These are phyloP conservation scores for Microvelia longipes DNA, from an alignment of 1,140 invertebrate species.

Conservation along the genomic window DNA sequence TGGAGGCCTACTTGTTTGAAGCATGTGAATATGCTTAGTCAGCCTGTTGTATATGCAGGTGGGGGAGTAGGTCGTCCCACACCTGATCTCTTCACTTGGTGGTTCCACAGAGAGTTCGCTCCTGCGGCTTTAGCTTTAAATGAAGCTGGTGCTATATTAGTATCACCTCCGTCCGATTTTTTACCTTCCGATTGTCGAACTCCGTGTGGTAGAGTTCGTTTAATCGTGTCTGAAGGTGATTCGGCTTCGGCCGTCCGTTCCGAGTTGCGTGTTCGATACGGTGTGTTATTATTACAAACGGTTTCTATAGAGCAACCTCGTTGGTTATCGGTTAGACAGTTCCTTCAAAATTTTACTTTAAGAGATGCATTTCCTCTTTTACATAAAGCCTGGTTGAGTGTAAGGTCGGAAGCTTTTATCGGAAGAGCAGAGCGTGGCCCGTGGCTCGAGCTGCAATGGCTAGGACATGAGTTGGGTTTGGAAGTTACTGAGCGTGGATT, in stretches of 20 bases:
- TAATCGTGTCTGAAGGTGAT: constrained; percentile 22
- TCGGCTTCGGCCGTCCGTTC: constrained; percentile 28
- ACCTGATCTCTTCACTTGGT: constrained; percentile 36
- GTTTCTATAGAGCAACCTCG: constrained; percentile 17
- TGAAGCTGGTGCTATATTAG: constrained; percentile 31
- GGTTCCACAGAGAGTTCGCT: constrained; percentile 37
- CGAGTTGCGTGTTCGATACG: constrained; percentile 32
- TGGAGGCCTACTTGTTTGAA: constrained; percentile 35
- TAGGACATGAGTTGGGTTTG: constrained; percentile 32
- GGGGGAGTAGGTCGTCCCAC: constrained; percentile 34
- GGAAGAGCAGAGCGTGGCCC: constrained; percentile 20
- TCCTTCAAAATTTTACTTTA: constrained; percentile 30
- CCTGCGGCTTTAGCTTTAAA: constrained; percentile 35
- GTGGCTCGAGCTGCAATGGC: constrained; percentile 28
- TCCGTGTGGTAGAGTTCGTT: constrained; percentile 30
- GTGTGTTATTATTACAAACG: constrained; percentile 27
- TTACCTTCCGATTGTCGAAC: constrained; percentile 31
- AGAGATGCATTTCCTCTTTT: constrained; percentile 36
- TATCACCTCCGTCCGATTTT: constrained; percentile 31
- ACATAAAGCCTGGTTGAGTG: constrained; percentile 34
- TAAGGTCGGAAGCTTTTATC: constrained; percentile 27
- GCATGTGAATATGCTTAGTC: constrained; percentile 37
- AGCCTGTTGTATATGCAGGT: constrained; percentile 38
- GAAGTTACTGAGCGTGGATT: constrained; percentile 31
- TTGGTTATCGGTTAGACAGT: constrained; percentile 22